These are phyloP conservation scores for Oplegnathus fasciatus DNA, from an alignment of 2,113 vertebrate genomes.

Conservation along the genomic window DNA sequence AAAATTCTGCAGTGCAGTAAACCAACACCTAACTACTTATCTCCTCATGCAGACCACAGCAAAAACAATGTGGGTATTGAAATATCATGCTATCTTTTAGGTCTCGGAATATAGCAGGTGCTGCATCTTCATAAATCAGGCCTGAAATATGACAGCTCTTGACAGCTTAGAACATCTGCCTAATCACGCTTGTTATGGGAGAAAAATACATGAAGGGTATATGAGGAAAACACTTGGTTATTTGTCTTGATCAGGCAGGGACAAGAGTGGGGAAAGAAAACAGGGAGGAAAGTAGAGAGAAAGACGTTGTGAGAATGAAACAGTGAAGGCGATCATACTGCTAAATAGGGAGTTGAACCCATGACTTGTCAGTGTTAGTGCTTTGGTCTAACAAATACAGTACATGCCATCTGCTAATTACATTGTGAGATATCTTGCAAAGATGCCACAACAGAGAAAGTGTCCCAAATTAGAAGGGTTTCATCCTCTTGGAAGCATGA, in stretches of 20 bases:
- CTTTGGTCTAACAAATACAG: neutral
- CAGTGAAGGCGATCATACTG: neutral
- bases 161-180: constrained; percentile 71
- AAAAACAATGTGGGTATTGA: neutral
- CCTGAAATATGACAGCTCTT: constrained; percentile 61
- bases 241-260: constrained; percentile 53
- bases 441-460: neutral
- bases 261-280: constrained; percentile 7
- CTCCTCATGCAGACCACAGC: neutral
- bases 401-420: constrained; percentile 4
- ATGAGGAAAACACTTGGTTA: constrained; percentile 38
- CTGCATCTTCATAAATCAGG: constrained; percentile 67
- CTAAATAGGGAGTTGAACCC: neutral
- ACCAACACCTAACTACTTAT: constrained; percentile 9
- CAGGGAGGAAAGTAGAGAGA: constrained; percentile 1
- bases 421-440: neutral
- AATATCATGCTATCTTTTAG: constrained; percentile 12
- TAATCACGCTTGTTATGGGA: constrained; percentile 75
- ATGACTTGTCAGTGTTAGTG: neutral
- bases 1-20: constrained; percentile 6
- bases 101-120: constrained; percentile 55
- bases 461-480: neutral
- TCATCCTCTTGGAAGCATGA: neutral
- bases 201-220: constrained; percentile 66
- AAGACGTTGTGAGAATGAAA: neutral